A percentile compares a stretch with the other conserved stretches of the same genome.
phyloP scores from a whole-genome alignment of 1,140 invertebrate species.

The Aporrectodea caliginosa region DNA sequence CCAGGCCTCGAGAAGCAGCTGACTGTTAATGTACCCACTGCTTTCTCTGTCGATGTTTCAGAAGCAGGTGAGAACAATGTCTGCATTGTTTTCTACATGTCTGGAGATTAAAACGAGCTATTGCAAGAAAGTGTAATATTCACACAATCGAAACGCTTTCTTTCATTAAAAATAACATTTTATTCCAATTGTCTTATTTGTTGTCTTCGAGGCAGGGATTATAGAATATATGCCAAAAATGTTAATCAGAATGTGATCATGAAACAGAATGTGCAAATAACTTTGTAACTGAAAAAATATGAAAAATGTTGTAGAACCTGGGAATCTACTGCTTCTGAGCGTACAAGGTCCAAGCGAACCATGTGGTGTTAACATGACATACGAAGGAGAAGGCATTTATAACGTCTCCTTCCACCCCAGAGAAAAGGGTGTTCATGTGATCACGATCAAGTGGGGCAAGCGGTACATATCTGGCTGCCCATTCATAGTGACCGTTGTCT shows the following conservation, averaged over 20 bases:
- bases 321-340: background rate
- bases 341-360: background rate
- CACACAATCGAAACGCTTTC: too few species aligned
- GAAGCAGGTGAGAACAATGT: background rate
- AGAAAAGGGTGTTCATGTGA: background rate
- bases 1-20: background rate
- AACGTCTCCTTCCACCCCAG: background rate
- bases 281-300: too few species aligned
- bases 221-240: too few species aligned
- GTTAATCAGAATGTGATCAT: too few species aligned
- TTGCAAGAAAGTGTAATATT: too few species aligned
- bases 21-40: background rate
- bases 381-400: background rate
- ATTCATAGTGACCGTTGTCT: background rate
- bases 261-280: too few species aligned
- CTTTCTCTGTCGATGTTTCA: background rate
- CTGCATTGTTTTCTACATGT: too few species aligned
- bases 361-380: background rate
- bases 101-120: too few species aligned
- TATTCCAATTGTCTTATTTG: too few species aligned
- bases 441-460: background rate
- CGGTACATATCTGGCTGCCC: background rate
- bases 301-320: background rate
- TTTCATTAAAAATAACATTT: too few species aligned
- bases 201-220: too few species aligned